Percentiles rank a stretch among this genome's conserved stretches.
Conservation (phyloP, 2,888 invertebrate genomes). For the Eupithecia tripunctaria region DNA sequence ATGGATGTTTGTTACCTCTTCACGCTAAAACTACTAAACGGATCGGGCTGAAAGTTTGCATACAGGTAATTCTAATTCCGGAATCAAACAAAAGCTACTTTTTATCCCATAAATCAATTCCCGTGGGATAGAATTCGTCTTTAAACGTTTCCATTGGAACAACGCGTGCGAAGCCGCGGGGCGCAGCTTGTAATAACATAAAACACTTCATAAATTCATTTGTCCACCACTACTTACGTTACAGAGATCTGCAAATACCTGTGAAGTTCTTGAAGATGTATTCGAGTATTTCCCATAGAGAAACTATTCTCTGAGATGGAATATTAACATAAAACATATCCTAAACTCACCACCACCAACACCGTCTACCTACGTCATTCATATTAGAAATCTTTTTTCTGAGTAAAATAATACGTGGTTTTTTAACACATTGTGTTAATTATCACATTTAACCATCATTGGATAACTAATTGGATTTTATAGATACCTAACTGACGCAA, state of each 20-base stretch:
- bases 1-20: no score
- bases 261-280: background rate
- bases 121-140: no score
- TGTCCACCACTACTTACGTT: no score
- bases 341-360: background rate
- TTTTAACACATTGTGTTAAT: background rate
- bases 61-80: no score
- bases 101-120: no score
- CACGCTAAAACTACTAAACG: no score
- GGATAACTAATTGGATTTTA: background rate
- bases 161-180: no score
- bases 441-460: background rate
- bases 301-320: background rate
- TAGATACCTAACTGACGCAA: background rate
- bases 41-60: no score
- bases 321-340: background rate
- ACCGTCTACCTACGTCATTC: conserved; percentile 1
- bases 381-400: background rate
- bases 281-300: background rate
- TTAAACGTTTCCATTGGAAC: no score
- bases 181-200: no score
- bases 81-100: no score
- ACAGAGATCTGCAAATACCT: background rate
- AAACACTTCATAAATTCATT: no score
- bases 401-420: background rate